Evolutionary conservation across 1,140 invertebrate species (phyloP).

Genomic region (Scaptomyza pallida): DNA sequence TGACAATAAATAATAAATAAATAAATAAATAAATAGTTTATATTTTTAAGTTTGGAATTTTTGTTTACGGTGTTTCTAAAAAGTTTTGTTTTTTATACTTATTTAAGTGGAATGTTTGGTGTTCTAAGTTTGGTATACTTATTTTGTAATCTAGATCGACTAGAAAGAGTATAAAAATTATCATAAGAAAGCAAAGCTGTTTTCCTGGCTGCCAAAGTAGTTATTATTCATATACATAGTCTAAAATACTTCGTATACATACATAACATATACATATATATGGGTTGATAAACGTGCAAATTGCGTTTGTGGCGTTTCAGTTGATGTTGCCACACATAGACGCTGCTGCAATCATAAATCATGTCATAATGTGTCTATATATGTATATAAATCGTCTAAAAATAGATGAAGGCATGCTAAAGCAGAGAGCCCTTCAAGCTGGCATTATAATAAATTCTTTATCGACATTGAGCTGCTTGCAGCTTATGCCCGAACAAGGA

Average conservation of each 20-base stretch:
- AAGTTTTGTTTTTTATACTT: no score
- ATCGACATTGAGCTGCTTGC: conserved; percentile 33
- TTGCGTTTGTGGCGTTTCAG: conserved; percentile 49
- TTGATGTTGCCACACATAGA: conserved; percentile 20
- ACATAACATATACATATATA: conserved; percentile 29
- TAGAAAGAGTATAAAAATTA: neutral
- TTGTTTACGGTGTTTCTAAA: no score
- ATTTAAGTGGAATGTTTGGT: no score
- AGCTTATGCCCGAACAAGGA: conserved; percentile 44
- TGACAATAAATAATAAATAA: no score
- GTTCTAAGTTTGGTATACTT: no score
- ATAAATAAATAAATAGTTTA: no score
- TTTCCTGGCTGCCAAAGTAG: neutral
- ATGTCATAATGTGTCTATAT: conserved; percentile 65
- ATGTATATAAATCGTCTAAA: conserved; percentile 46
- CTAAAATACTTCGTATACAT: conserved; percentile 11
- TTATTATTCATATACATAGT: neutral
- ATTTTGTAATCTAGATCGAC: no score
- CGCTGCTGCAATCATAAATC: conserved; percentile 64
- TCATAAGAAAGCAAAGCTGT: neutral
- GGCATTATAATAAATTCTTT: conserved; percentile 48
- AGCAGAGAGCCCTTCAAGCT: neutral
- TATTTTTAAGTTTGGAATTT: no score
- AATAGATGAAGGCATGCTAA: neutral
- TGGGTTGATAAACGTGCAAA: conserved; percentile 65